A percentile compares a stretch with the other conserved stretches of the same genome.
phyloP scores from a whole-genome alignment of 2,113 vertebrate genomes.

The Lepisosteus oculatus region DNA sequence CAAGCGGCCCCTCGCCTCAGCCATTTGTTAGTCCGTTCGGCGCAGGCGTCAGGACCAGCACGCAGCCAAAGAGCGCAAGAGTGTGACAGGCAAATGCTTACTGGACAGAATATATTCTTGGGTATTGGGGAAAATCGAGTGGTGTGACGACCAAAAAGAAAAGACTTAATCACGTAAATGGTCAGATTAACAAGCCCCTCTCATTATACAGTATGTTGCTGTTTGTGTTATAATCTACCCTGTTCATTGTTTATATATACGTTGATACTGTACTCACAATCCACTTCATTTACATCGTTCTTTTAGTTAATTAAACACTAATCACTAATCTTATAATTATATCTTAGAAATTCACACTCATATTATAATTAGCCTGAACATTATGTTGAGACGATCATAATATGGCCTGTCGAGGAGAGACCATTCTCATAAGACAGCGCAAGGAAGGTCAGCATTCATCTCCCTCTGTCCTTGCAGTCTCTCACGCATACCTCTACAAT shows the following conservation, averaged over 20 bases:
- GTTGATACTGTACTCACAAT: no score
- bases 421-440: no score
- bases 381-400: not conserved
- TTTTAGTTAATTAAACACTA: no score
- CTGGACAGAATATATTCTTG: conserved; percentile 24
- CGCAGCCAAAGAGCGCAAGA: conserved; percentile 30
- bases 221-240: no score
- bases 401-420: no score
- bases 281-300: no score
- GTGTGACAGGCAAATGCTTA: conserved; percentile 28
- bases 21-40: conserved; percentile 62
- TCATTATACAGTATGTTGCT: no score
- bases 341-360: conserved; percentile 26
- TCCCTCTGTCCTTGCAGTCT: no score
- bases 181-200: conserved; percentile 4
- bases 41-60: conserved; percentile 36
- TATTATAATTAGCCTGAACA: conserved; percentile 31
- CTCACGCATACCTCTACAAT: no score
- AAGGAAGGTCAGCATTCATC: no score
- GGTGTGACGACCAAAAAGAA: conserved; percentile 16
- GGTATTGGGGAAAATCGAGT: no score
- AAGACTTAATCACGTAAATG: conserved; percentile 36
- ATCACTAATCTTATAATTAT: conserved; percentile 47
- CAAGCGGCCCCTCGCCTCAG: conserved; percentile 26
- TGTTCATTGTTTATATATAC: no score